Percentiles rank a stretch among this genome's conserved stretches.
phyloP scores from a whole-genome alignment of 1,140 invertebrate species.

The Papilio xuthus region DNA sequence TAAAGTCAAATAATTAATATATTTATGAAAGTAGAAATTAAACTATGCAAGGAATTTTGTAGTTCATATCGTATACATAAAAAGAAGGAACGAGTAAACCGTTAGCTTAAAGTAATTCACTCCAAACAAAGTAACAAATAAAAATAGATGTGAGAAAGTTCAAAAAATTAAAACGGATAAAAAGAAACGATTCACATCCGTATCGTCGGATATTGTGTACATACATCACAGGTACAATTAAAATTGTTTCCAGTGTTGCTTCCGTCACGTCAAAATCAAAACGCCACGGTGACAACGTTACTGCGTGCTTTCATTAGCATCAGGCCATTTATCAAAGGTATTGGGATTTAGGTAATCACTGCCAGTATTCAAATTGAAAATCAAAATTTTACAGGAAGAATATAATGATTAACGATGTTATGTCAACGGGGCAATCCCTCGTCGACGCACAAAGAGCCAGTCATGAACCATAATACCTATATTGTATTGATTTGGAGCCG shows the following conservation, averaged over 20 bases:
- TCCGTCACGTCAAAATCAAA: conserved; percentile 46
- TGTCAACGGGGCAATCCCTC: conserved; percentile 61
- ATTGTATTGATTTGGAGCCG: conserved; percentile 64
- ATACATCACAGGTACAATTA: conserved; percentile 53
- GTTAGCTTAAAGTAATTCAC: conserved; percentile 55
- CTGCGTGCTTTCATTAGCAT: conserved; percentile 53
- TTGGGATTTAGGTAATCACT: conserved; percentile 65
- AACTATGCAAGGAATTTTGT: no score
- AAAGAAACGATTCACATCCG: conserved; percentile 59
- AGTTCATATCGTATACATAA: conserved; percentile 30
- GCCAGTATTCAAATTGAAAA: conserved; percentile 70
- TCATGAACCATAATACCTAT: conserved; percentile 76
- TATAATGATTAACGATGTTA: conserved; percentile 74
- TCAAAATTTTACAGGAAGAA: conserved; percentile 73
- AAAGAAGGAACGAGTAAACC: conserved; percentile 64
- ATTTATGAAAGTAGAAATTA: no score
- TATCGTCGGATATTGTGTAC: conserved; percentile 50
- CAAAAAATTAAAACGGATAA: conserved; percentile 54
- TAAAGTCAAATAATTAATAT: background rate
- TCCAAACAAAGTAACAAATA: conserved; percentile 60
- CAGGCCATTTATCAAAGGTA: conserved; percentile 65
- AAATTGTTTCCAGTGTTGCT: conserved; percentile 47
- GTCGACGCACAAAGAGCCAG: conserved; percentile 62
- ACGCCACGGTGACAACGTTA: conserved; percentile 27
- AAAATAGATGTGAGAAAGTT: conserved; percentile 66